Base-by-base conservation (phyloP, 2,797 vertebrate genomes). In the Enteromius treurensis region DNA sequence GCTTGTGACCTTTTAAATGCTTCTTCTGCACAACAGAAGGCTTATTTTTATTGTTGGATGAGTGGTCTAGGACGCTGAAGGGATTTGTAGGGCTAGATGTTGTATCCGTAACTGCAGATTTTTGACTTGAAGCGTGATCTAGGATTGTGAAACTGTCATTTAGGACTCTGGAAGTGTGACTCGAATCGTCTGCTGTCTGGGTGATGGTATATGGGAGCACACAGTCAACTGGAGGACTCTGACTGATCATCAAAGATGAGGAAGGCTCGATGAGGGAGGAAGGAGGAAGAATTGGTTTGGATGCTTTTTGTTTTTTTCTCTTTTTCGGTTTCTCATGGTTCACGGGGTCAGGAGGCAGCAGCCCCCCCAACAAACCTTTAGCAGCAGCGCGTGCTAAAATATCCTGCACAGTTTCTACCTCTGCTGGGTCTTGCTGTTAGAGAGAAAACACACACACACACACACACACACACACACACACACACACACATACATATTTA, bases 311-410 rank as follows among this genome's bases (percentile, higher is more conserved):
- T 49, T 77, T 83, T 55, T 69, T 83, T 69, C 51, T 58, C 34
- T 83, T 83, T 69, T 83, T 83, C 0, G 13, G 14, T 23, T 75
- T 82, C 15, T 55, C 26, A 45, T 3, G 19, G 10, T 60, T 69
- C n/a, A 23, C 14, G 15, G 32, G 45, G 34, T 84, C 60, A 6
- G 76, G 58, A 34, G 91, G 42, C 58, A 90, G 77, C 21, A 95
- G 89, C 45, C 92, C 94, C 0, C 92, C 93, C 84, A 97, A 89
- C 2, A 98, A 93, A 49, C 94, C 96, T 86, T 96, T 96, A 1
- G 95, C 95, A 4, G 92, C 95, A 5, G 96, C 96, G 13, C 94
- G 94, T 42, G 95, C 94, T 91, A 98, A 90, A 88, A 97, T 91
- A 13, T 97, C 95, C 90, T 95, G 94, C 85, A 94, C 92, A 0